A percentile compares a stretch with the other conserved stretches of the same genome.
Evolutionary conservation across 35 echinoderm and acorn worm species (phyloP).

Genomic region (Ptychodera flava): DNA sequence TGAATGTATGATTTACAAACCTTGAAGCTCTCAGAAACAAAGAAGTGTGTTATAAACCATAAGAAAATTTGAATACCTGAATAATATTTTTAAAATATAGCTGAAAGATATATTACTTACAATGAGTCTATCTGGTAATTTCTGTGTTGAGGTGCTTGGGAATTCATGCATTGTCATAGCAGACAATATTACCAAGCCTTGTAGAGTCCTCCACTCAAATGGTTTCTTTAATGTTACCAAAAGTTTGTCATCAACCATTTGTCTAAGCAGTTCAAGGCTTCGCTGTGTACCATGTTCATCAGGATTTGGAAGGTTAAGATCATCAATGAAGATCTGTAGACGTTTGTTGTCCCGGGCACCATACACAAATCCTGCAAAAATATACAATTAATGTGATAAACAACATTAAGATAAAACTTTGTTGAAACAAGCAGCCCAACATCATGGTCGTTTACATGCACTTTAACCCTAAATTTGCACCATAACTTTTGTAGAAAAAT

Average conservation of each 20-base stretch:
- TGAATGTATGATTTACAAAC: too few relatives aligned
- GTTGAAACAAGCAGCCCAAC: too few relatives aligned
- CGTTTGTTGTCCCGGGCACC: conserved; percentile 97
- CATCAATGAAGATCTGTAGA: conserved; percentile 95
- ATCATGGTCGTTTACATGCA: too few relatives aligned
- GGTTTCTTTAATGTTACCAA: conserved; percentile 88
- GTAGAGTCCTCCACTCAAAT: conserved; percentile 94
- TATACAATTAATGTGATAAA: too few relatives aligned
- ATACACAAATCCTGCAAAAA: conserved; percentile 80
- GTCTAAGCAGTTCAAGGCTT: conserved; percentile 79
- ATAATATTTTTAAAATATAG: too few relatives aligned
- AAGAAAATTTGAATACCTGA: too few relatives aligned
- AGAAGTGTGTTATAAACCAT: too few relatives aligned
- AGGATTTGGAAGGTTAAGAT: conserved; percentile 71
- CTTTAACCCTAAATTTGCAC: too few relatives aligned
- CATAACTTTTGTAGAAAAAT: too few relatives aligned
- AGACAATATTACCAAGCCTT: conserved; percentile 66
- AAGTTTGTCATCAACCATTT: conserved; percentile 76
- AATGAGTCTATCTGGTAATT: conserved; percentile 60
- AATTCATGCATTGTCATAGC: conserved; percentile 58
- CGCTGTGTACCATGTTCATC: conserved; percentile 88
- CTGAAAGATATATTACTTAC: conserved; percentile 50
- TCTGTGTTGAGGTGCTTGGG: conserved; percentile 56
- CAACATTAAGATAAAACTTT: too few relatives aligned
- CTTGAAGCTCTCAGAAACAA: too few relatives aligned